These are phyloP conservation scores for Urocyon cinereoargenteus DNA, from an alignment of 2,797 vertebrate genomes.

Conservation along the genomic window DNA sequence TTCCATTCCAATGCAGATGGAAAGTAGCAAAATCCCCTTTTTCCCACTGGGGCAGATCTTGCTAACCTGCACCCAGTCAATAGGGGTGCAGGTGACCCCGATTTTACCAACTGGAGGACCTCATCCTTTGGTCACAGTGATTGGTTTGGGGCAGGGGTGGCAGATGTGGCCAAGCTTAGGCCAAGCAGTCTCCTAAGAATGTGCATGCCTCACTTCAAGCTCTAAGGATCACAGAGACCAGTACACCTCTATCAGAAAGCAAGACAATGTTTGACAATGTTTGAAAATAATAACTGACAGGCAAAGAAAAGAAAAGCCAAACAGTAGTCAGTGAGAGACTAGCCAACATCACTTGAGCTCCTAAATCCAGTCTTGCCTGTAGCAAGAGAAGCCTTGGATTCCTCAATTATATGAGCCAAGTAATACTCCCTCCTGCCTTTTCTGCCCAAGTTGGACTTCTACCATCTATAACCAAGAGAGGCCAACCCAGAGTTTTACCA, in stretches of 20 bases:
- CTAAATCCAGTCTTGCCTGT: not conserved
- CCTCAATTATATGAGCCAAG: not conserved
- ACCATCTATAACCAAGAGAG: not conserved
- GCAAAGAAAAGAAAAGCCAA: not conserved
- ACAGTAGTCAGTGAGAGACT: not conserved
- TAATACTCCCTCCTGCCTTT: not conserved
- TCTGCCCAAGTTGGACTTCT: not conserved
- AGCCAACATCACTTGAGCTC: not conserved
- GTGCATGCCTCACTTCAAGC: not conserved
- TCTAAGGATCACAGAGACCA: not conserved
- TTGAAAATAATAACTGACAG: not conserved
- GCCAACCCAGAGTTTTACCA: not conserved
- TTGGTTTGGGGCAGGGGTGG: not conserved
- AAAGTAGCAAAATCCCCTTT: not conserved
- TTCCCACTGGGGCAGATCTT: not conserved
- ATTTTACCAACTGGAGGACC: not conserved
- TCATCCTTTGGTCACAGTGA: not conserved
- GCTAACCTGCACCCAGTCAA: not conserved
- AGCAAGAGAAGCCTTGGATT: not conserved
- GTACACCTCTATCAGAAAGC: not conserved
- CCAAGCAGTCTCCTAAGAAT: not conserved
- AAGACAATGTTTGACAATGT: not conserved
- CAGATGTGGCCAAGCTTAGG: not conserved
- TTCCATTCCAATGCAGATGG: not conserved
- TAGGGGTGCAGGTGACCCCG: not conserved